Evolutionary conservation across 2,888 invertebrate genomes (phyloP).

Genomic region (Microctonus hyperodae): DNA sequence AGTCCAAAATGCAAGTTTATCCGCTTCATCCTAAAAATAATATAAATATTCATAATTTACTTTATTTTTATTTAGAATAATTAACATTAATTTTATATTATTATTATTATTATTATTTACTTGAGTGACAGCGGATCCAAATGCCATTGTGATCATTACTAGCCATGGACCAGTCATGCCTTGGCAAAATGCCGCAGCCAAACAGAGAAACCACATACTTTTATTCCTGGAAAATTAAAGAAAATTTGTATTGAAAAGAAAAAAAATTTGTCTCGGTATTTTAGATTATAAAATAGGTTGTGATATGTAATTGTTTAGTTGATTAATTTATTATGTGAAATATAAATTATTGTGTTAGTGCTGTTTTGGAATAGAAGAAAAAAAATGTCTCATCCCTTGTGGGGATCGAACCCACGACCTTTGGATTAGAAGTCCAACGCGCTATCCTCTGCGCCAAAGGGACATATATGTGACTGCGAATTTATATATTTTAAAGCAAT

Average conservation of each 20-base stretch:
- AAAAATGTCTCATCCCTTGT: slow-evolving; percentile 59
- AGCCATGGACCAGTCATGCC: slow-evolving; percentile 54
- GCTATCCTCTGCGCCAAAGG: slow-evolving; percentile 63
- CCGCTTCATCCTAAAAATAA: slow-evolving; percentile 46
- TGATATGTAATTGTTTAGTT: too few species aligned
- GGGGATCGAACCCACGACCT: slow-evolving; percentile 63
- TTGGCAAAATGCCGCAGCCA: slow-evolving; percentile 49
- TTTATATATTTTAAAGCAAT: background rate
- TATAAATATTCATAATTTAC: background rate
- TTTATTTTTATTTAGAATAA: background rate
- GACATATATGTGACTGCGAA: slow-evolving; percentile 41
- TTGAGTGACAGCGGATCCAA: slow-evolving; percentile 45
- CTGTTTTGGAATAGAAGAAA: slow-evolving; percentile 35
- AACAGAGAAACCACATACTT: slow-evolving; percentile 48
- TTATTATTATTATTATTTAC: slow-evolving; percentile 35
- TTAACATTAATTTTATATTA: too few species aligned
- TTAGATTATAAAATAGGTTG: too few species aligned
- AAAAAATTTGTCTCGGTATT: too few species aligned
- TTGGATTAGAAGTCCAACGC: slow-evolving; percentile 63
- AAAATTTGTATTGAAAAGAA: background rate
- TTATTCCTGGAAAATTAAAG: slow-evolving; percentile 40
- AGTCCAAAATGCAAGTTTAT: slow-evolving; percentile 54
- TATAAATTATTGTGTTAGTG: background rate
- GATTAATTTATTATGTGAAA: too few species aligned
- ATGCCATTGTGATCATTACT: slow-evolving; percentile 50